A percentile compares a stretch with the other conserved stretches of the same genome.
These are phyloP conservation scores for Sphecodes monilicornis DNA, from an alignment of 2,888 invertebrate genomes.

Conservation along the genomic window DNA sequence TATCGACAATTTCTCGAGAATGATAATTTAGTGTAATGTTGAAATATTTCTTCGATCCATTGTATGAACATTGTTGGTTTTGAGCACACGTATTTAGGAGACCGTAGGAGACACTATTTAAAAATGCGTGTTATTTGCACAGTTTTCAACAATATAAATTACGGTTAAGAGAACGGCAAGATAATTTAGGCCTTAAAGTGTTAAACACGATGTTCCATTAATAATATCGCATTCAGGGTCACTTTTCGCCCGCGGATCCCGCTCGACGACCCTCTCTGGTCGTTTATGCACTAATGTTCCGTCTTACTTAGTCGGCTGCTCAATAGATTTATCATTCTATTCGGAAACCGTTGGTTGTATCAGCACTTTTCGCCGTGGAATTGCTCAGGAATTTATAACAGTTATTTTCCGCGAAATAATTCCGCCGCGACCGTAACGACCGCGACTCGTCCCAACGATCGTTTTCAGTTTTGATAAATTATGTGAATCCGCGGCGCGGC, in stretches of 20 bases:
- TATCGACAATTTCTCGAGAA: too few relatives aligned
- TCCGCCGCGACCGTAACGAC: conserved; percentile 37
- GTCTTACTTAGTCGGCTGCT: conserved; percentile 59
- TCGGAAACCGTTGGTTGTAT: conserved; percentile 55
- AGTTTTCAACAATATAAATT: neutral
- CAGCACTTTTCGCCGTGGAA: conserved; percentile 55
- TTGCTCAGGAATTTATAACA: conserved; percentile 52
- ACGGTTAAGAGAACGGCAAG: neutral
- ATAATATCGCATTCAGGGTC: conserved; percentile 68
- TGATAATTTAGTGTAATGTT: too few relatives aligned
- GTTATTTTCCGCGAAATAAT: conserved; percentile 58
- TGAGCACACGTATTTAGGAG: neutral
- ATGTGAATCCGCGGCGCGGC: conserved; percentile 34
- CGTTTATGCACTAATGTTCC: conserved; percentile 77
- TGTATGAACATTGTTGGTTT: neutral
- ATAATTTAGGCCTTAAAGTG: conserved; percentile 52
- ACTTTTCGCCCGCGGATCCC: conserved; percentile 60
- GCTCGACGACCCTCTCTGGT: conserved; percentile 47
- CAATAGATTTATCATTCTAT: conserved; percentile 77
- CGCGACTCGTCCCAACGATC: conserved; percentile 20
- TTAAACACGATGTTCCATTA: conserved; percentile 73
- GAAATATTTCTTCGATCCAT: too few relatives aligned
- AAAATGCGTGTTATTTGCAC: neutral
- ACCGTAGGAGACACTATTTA: neutral
- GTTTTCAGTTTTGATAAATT: conserved; percentile 53